These are phyloP conservation scores for Ophthalmolycus amberensis DNA, from an alignment of 2,113 vertebrate genomes.

Conservation along the genomic window DNA sequence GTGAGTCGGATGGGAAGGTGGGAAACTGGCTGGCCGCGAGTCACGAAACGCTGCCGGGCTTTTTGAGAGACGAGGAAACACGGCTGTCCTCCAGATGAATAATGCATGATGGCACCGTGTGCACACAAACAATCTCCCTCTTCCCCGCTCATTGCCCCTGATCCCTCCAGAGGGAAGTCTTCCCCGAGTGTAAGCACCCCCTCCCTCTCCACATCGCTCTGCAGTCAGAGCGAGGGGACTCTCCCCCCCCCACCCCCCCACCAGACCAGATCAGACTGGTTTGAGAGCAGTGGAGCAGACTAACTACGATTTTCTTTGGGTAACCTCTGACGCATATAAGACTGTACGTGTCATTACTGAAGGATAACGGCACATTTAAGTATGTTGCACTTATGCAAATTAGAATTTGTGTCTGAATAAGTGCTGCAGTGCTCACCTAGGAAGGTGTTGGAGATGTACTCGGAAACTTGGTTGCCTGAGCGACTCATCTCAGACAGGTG, in stretches of 20 bases:
- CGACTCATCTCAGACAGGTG: conserved; percentile 99
- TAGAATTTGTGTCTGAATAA: background rate
- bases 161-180: conserved; percentile 50
- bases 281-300: conserved; percentile 61
- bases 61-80: conserved; percentile 47
- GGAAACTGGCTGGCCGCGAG: conserved; percentile 41
- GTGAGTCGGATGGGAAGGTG: conserved; percentile 20
- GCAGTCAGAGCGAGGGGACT: conserved; percentile 54
- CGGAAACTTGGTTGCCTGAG: conserved; percentile 98
- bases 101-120: conserved; percentile 49
- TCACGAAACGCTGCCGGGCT: conserved; percentile 39
- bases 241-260: conserved; percentile 29
- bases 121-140: conserved; percentile 30
- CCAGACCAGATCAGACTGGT: conserved; percentile 77
- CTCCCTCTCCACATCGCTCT: conserved; percentile 27
- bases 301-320: conserved; percentile 17
- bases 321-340: conserved; percentile 26
- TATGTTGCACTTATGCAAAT: background rate
- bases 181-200: conserved; percentile 21
- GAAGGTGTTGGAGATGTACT: conserved; percentile 99
- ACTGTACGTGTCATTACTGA: background rate
- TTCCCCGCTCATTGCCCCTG: conserved; percentile 20
- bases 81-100: conserved; percentile 54
- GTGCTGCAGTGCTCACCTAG: conserved; percentile 88
- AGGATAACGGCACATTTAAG: background rate